Base-by-base conservation (phyloP, 2,113 vertebrate genomes). In the Geococcyx californianus region DNA sequence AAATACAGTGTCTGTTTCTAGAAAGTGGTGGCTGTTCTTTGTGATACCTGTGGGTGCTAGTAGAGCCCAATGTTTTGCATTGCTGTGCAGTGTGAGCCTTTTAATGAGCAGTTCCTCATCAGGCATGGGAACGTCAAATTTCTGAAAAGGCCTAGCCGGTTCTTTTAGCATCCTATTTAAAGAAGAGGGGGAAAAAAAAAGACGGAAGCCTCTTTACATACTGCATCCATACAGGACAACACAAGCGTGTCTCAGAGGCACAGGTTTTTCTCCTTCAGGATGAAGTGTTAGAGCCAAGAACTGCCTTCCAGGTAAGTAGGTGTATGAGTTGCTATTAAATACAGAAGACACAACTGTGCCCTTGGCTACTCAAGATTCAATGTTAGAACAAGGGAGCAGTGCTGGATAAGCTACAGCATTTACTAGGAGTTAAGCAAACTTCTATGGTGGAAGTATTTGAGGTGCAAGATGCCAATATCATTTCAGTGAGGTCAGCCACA, bases 81-180 rank as follows among this genome's bases (percentile, higher is more conserved):
- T 69, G 47, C 73, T 78, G 38, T 1, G 3, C 34, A 20, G 36
- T 0, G 0, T 33, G 31, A 69, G 9, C 15, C 20, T 77, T 9
- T 18, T 18, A 40, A 21, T 34, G 24, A 82, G 4, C 29, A 49
- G 12, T 52, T 38, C 52, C 7, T 17, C 36, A 40, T 15, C 40
- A 36, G 31, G 18, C 9, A 3, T 3, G 6, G 31, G 10, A 55
- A 38, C 40, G 38, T 16, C 36, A 47, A 21, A 56, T 62, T 82
- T 40, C 56, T 69, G 23, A 33, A 63, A 87, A 79, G 25, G 10
- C 33, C 51, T 16, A 64, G 8, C 10, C 34, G 23, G 13, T n/a
- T 69, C 59, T 51, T 38, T 42, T 7, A 34, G 23, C 47, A 20
- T 52, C 34, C 31, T 64, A 2, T 60, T 78, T 25, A 60, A 58